These are phyloP conservation scores for Drosophila borborema DNA, from an alignment of 2,888 invertebrate species.

Conservation along the genomic window DNA sequence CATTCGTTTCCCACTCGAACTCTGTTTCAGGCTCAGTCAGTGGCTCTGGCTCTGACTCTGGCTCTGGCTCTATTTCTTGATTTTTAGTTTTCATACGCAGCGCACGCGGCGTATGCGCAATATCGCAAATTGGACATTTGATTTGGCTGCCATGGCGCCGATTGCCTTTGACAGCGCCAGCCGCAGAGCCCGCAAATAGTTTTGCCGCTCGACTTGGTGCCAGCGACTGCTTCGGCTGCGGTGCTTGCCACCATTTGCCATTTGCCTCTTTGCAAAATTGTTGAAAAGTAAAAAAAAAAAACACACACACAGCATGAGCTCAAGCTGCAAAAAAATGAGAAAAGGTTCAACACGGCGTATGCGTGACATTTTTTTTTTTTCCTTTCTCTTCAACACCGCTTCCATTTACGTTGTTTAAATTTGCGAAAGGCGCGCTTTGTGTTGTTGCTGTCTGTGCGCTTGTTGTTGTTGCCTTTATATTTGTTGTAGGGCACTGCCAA, in stretches of 20 bases:
- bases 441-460: slow-evolving; percentile 20
- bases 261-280: slow-evolving; percentile 9
- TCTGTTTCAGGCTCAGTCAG: not conserved
- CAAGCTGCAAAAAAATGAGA: slow-evolving; percentile 21
- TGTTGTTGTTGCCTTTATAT: slow-evolving; percentile 23
- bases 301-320: not conserved
- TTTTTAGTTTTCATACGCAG: slow-evolving; percentile 10
- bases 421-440: slow-evolving; percentile 50
- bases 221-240: slow-evolving; percentile 2
- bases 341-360: slow-evolving; percentile 69
- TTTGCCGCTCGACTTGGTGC: slow-evolving; percentile 32
- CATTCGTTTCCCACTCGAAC: slow-evolving; percentile 6
- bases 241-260: slow-evolving; percentile 2
- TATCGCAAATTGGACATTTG: slow-evolving; percentile 78
- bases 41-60: not conserved
- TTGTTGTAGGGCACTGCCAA: slow-evolving; percentile 60
- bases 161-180: slow-evolving; percentile 64
- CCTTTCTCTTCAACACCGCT: slow-evolving; percentile 56
- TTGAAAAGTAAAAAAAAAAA: slow-evolving; percentile 3
- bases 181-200: slow-evolving; percentile 49
- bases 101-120: slow-evolving; percentile 70
- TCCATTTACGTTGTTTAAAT: slow-evolving; percentile 79
- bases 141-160: slow-evolving; percentile 65
- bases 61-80: not conserved
- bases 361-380: slow-evolving; percentile 59